Evolutionary conservation across 35 echinoderm and acorn worm genomes (phyloP), one percentile per base, ranked within the genome.

Genomic region (Ptychodera flava): DNA sequence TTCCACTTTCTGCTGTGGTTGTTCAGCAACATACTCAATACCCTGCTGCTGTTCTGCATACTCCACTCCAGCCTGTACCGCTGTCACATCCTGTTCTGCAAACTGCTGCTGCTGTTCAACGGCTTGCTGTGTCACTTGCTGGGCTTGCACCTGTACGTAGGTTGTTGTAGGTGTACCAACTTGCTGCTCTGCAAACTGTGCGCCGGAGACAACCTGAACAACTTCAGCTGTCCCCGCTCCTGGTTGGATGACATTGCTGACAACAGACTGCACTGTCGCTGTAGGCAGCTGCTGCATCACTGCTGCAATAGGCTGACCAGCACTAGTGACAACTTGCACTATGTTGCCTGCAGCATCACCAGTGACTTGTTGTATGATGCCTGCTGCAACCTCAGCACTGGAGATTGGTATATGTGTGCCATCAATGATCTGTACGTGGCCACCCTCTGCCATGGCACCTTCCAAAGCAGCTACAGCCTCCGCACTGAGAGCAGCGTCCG

Each of bases 381-480:
- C 45, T 64, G 45, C 45, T 64, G 45, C 45, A 6, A 64, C 45
- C 22, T 64, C 45, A n/a, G n/a, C n/a, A 64, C 45, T 64, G 6
- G 45, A 64, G 6, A 64, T 64, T 64, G 45, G 45, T 64, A 64
- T 64, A 22, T 64, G 45, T 64, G 45, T 64, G 6, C 45, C 45
- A 6, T 64, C 45, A 12, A 64, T 22, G 22, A 64, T 64, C 6
- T 64, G 45, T 6, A 64, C 45, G 22, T 64, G 45, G 45, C 45
- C 45, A 64, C 6, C 45, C 22, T 64, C 45, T 12, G 22, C 45
- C 45, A 64, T 64, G 22, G 45, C 45, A 12, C 45, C 45, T 37
- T 99, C 96, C n/a, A 99, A 83, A 15, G 96, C 96, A 64, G 93
- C 87, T 31, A 99, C 35, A 1, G 96, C 96, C 78, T 99, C 93